Conservation (phyloP, 2,797 vertebrate genomes). For the Sebastes kiyomatsui region DNA sequence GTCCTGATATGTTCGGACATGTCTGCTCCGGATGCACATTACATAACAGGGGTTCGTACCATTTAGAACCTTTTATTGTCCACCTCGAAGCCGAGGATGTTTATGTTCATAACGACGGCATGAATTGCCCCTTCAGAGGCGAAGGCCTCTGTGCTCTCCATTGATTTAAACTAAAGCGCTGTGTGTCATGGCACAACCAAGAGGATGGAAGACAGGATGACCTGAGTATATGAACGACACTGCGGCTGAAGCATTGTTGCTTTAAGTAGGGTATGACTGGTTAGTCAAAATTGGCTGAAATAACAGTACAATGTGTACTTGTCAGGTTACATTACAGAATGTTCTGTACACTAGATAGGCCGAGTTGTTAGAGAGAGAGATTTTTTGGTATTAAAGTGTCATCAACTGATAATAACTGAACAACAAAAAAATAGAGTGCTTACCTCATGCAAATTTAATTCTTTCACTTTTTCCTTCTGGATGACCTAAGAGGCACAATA, state of each 20-base stretch:
- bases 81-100: not conserved
- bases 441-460: slow-evolving; percentile 98
- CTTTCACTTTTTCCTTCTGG: slow-evolving; percentile 99
- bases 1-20: not conserved
- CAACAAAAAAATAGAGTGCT: slow-evolving; percentile 57
- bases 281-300: not conserved
- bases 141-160: not conserved
- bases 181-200: not conserved
- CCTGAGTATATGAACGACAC: not conserved
- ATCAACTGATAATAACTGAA: slow-evolving; percentile 6
- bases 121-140: not conserved
- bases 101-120: not conserved
- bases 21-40: not conserved
- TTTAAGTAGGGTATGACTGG: not conserved
- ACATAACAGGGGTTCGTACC: not conserved
- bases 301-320: not conserved
- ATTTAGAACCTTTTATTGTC: not conserved
- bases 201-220: not conserved
- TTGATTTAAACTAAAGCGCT: slow-evolving; percentile 7
- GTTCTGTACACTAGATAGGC: not conserved
- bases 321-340: slow-evolving; percentile 12
- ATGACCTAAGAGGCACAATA: slow-evolving; percentile 89
- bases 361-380: not conserved
- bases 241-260: not conserved
- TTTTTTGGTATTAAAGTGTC: not conserved